Percentiles rank a stretch among this genome's conserved stretches.
Evolutionary conservation across 2,797 vertebrate genomes (phyloP).

Genomic region (Sebastes hopkinsi): DNA sequence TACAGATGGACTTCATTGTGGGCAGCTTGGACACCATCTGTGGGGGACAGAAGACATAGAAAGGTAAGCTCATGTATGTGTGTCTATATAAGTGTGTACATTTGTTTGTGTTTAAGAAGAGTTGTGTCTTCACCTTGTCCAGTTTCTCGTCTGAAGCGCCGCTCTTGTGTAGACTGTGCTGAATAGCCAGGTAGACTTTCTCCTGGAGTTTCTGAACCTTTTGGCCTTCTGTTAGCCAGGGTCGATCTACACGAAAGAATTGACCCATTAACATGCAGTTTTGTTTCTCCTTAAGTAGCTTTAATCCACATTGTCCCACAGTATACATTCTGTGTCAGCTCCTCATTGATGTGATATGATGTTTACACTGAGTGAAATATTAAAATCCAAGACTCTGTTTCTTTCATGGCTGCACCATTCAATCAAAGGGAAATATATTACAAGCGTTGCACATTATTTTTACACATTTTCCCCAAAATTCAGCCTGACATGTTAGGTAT

Average conservation of each 20-base stretch:
- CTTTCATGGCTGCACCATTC: neutral
- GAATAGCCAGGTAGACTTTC: constrained; percentile 90
- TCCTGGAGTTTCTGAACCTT: constrained; percentile 93
- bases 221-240: constrained; percentile 88
- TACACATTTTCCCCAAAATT: neutral
- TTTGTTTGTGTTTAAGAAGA: neutral
- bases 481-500: neutral
- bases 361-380: neutral
- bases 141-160: constrained; percentile 86
- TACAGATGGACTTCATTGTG: constrained; percentile 92
- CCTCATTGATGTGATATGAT: neutral
- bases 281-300: neutral
- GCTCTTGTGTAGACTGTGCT: constrained; percentile 89
- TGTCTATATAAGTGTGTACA: neutral
- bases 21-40: constrained; percentile 93
- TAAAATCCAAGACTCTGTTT: neutral
- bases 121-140: constrained; percentile 82
- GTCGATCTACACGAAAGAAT: constrained; percentile 81
- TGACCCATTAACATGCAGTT: neutral
- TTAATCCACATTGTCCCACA: neutral
- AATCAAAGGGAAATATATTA: neutral
- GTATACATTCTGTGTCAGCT: neutral
- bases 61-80: neutral
- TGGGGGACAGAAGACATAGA: constrained; percentile 16
- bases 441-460: neutral